Evolutionary conservation across 2,888 invertebrate genomes (phyloP).

Genomic region (Prosapia bicincta): DNA sequence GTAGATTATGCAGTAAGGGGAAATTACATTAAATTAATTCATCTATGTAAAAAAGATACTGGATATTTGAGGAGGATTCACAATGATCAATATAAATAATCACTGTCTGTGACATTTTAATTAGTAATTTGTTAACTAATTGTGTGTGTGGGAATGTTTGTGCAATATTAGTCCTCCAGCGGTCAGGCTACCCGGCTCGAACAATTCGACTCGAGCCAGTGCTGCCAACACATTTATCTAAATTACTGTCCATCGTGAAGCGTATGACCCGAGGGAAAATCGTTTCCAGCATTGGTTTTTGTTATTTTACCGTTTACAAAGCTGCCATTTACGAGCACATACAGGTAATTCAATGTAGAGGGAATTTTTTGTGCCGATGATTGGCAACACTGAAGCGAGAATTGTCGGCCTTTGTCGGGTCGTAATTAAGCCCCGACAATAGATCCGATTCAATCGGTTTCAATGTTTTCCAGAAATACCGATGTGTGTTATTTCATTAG

Average conservation of each 20-base stretch:
- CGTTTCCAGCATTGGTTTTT: neutral
- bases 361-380: neutral
- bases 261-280: neutral
- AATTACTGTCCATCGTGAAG: neutral
- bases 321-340: neutral
- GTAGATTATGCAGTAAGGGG: no score
- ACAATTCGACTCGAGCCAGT: no score
- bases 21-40: no score
- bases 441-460: conserved; percentile 18
- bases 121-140: no score
- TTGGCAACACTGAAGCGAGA: neutral
- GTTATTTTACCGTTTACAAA: neutral
- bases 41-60: no score
- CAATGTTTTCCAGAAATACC: conserved; percentile 15
- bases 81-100: no score
- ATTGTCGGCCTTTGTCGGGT: neutral
- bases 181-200: no score
- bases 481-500: neutral
- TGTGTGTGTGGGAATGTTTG: no score
- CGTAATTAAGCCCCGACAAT: neutral
- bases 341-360: neutral
- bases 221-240: neutral
- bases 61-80: no score
- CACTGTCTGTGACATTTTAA: no score
- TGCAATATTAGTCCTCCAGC: no score